A percentile compares a stretch with the other conserved stretches of the same genome.
Conservation (phyloP, 2,888 invertebrate species). For the Polydrusus pterygomalis region DNA sequence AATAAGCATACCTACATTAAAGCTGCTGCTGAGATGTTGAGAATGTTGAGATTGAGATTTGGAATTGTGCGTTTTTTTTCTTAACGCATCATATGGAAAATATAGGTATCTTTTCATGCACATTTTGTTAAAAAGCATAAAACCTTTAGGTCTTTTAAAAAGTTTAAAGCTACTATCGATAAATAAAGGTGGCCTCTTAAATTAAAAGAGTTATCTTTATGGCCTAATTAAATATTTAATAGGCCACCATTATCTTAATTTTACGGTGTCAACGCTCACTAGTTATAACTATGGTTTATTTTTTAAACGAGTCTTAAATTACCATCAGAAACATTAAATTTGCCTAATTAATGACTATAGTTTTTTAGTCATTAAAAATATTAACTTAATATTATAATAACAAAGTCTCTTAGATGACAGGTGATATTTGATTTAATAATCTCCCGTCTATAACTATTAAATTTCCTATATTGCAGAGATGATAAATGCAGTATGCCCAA, state of each 20-base stretch:
- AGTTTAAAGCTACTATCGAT: not conserved
- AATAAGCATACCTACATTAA: too few species aligned
- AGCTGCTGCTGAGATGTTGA: too few species aligned
- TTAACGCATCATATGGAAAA: too few species aligned
- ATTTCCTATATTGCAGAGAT: too few species aligned
- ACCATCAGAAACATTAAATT: conserved; percentile 14
- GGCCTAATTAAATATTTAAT: conserved; percentile 7
- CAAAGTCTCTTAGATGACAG: not conserved
- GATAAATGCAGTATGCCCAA: too few species aligned
- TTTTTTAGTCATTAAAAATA: not conserved
- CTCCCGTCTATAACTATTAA: too few species aligned
- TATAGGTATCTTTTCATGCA: too few species aligned
- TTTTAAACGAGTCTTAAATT: conserved; percentile 2
- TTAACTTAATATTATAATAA: not conserved
- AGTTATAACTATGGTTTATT: conserved; percentile 4
- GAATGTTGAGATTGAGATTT: too few species aligned
- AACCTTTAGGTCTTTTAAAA: not conserved
- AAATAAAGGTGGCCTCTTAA: conserved; percentile 11
- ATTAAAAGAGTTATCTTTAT: conserved; percentile 12
- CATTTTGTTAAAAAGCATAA: too few species aligned
- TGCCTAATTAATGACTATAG: conserved; percentile 3
- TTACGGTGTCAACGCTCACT: conserved; percentile 13
- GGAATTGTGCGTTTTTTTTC: too few species aligned
- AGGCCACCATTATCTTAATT: conserved; percentile 12
- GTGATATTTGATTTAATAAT: too few species aligned